Conservation (phyloP, 2,113 vertebrate species). For the Bubo scandiacus region DNA sequence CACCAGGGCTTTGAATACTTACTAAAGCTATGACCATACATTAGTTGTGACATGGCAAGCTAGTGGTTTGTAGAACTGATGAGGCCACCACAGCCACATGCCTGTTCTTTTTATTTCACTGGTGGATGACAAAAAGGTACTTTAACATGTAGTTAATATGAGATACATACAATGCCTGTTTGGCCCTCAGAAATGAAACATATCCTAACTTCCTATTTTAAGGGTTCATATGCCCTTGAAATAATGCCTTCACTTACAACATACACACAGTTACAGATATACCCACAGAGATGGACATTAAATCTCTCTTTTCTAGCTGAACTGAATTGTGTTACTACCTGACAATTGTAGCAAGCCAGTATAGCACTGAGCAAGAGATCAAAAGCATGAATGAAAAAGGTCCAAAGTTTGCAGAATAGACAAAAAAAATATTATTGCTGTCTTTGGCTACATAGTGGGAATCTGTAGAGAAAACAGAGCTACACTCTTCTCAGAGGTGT, state of each 20-base stretch:
- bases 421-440: neutral
- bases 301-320: neutral
- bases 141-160: neutral
- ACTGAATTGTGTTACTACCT: neutral
- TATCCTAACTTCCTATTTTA: neutral
- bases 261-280: too few species aligned
- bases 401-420: neutral
- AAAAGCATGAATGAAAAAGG: neutral
- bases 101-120: neutral
- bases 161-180: neutral
- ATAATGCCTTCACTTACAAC: neutral
- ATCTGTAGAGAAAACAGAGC: neutral
- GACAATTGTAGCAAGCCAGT: neutral
- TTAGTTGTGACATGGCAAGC: neutral
- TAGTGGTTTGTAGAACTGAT: neutral
- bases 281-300: neutral
- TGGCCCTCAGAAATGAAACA: neutral
- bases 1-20: neutral
- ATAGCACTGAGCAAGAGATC: neutral
- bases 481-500: neutral
- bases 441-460: neutral
- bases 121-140: neutral
- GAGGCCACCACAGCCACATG: neutral
- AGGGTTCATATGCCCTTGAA: neutral
- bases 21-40: neutral